Base-by-base conservation (phyloP, 2,888 invertebrate genomes). In the Caenorhabditis doughertyi region DNA sequence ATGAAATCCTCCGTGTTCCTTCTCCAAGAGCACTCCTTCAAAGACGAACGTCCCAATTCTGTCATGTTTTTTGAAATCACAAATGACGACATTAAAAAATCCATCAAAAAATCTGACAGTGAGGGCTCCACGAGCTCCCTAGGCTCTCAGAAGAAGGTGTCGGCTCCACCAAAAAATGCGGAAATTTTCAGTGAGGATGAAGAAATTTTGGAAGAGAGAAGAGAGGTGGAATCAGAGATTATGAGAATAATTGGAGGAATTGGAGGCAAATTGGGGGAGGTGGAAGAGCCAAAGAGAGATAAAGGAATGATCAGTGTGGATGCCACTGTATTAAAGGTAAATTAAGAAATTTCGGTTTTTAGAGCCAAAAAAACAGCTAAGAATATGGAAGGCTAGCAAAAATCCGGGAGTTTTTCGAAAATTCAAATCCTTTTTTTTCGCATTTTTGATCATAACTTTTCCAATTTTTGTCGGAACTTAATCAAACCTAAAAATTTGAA, bases 1-100 rank as follows among this genome's bases (percentile, higher is more conserved):
- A 39, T 79, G 55, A 62, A 42, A 35, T 13, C 79, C 13, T 39
- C 11, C 23, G 56, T 67, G 1, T 51, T 67, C 0, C 27, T 55
- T 25, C 70, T 79, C 44, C 7, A 55, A 18, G 76, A 76, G 42
- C 68, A 68, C 58, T 25, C 56, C 1, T 76, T 76, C 60, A 76
- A 67, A 51, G 64, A 65, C 8, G 62, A 53, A 7, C 81, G 70
- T 8, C 67, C 72, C 8, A 71, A 70, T 16, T 81, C 81, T 0
- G 70, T 81, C 42, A 18, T 81, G 4, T 70, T 71, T n/a, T 64
- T 81, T 25, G 81, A 81, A 25, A 65, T 81, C 8, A 81, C 81
- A 35, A 60, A 70, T 32, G 74, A 81, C 16, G 81, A 81, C 21
- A 70, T 81, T 18, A 64, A 23, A 21, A 72, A 53, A 13, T 9